Evolutionary conservation across 2,797 vertebrate species (phyloP), one percentile per base, ranked within the genome.

Genomic region (Agapornis canus): DNA sequence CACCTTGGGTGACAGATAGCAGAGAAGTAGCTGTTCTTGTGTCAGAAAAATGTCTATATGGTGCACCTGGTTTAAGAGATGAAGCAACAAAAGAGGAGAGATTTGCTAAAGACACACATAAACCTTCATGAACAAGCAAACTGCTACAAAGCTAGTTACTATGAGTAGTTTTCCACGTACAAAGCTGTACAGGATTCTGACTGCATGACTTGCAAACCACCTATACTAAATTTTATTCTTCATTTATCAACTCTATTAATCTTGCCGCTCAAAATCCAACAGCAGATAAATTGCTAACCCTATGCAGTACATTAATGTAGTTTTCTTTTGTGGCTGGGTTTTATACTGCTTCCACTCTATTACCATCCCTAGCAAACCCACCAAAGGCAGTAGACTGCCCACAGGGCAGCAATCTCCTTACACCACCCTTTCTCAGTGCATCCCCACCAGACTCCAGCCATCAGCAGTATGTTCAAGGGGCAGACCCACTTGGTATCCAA

Each of bases 371-470:
- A 49, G 52, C 60, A 83, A 65, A 12, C 31, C 37, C 75, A 32
- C 45, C 22, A 45, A 35, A 49, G n/a, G 73, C 48, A 54, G 45
- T 3, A 48, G 43, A 45, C 48, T 37, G 54, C 29, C 56, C 63
- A 26, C 20, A 4, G 1, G 16, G 19, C 37, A 85, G 35, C 20
- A 35, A 7, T 31, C 52, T 70, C 43, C 56, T 49, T 43, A 27
- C 31, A 69, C 10, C 16, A 2, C 2, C 15, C 6, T 39, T 56
- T 59, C 56, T 77, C 0, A 0, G 32, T 51, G 80, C 75, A 66
- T 39, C 32, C 37, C 31, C 40, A 19, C 31, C 72, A 81, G 47
- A 25, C 10, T n/a, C 52, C 60, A 64, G 42, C 32, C 4, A 0
- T 47, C 31, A 9, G 51, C 31, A 21, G 23, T 9, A 10, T 3